Percentiles rank a stretch among this genome's conserved stretches.
phyloP scores from a whole-genome alignment of 2,888 invertebrate species.

The Icerya purchasi region DNA sequence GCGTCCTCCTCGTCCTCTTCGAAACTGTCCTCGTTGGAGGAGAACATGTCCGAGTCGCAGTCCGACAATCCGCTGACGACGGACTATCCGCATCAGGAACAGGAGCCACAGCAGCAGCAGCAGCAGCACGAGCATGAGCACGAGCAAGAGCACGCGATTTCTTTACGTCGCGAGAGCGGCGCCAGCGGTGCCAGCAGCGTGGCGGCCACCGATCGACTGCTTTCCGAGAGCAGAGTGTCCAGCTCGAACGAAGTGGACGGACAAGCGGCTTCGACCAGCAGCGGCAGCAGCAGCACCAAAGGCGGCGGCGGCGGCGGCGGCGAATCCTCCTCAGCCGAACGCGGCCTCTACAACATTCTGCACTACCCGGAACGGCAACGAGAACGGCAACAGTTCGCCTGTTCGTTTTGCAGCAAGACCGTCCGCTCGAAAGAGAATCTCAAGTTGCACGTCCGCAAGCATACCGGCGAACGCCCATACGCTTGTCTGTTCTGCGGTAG shows the following conservation, averaged over 20 bases:
- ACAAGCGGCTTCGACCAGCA: slow-evolving; percentile 5
- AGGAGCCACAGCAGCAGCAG: background rate
- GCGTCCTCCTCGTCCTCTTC: background rate
- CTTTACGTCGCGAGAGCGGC: slow-evolving; percentile 31
- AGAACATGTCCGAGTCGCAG: background rate
- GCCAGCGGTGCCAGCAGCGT: slow-evolving; percentile 52
- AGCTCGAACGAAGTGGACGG: background rate
- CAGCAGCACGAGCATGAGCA: background rate
- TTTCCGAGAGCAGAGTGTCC: background rate
- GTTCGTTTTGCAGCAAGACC: slow-evolving; percentile 67
- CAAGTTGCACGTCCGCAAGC: slow-evolving; percentile 65
- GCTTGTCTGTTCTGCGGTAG: slow-evolving; percentile 73
- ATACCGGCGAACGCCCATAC: slow-evolving; percentile 75
- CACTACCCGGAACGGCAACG: slow-evolving; percentile 33
- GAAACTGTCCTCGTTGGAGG: background rate
- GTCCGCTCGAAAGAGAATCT: slow-evolving; percentile 75
- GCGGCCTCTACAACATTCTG: slow-evolving; percentile 2
- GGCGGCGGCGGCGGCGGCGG: background rate
- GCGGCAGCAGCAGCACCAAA: slow-evolving; percentile 10
- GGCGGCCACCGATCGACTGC: too few species aligned
- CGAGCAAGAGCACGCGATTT: background rate
- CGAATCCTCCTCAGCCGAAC: background rate
- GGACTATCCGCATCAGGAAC: background rate
- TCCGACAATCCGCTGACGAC: background rate
- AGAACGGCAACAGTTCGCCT: slow-evolving; percentile 55